Conservation (phyloP, 2,797 vertebrate genomes). For the Lithobates sylvaticus region DNA sequence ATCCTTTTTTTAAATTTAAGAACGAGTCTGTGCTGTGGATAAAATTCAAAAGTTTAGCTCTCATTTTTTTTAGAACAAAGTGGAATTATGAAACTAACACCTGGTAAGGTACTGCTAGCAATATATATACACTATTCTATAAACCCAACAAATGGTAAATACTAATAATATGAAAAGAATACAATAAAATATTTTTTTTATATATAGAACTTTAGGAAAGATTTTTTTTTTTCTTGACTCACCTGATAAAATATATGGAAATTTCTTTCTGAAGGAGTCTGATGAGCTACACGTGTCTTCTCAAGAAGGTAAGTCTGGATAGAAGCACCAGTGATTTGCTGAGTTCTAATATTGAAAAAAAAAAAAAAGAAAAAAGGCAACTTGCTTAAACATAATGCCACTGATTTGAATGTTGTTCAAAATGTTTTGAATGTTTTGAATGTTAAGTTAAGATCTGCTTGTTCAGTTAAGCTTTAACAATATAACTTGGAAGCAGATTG, state of each 20-base stretch:
- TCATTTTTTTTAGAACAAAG: too few species aligned
- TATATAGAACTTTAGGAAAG: background rate
- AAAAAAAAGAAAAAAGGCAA: background rate
- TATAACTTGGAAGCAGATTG: too few species aligned
- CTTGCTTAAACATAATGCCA: background rate
- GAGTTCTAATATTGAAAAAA: constrained; percentile 72
- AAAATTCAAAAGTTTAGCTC: too few species aligned
- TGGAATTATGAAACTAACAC: background rate
- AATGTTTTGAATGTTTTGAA: too few species aligned
- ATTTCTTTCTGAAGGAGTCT: constrained; percentile 89
- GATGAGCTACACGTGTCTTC: constrained; percentile 91
- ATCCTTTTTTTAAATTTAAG: too few species aligned
- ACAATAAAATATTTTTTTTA: too few species aligned
- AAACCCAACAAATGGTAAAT: background rate
- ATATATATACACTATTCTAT: background rate
- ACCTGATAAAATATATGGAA: constrained; percentile 99
- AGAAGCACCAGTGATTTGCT: constrained; percentile 90
- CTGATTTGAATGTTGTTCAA: background rate
- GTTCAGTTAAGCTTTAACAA: too few species aligned
- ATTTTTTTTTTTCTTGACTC: constrained; percentile 48
- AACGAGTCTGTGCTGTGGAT: too few species aligned
- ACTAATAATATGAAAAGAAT: too few species aligned
- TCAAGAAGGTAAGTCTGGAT: constrained; percentile 95
- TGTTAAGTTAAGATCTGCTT: too few species aligned
- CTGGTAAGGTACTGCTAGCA: too few species aligned